Percentiles rank a stretch among this genome's conserved stretches.
Conservation (phyloP, 2,888 invertebrate species). For the Leptinotarsa tumamoca region DNA sequence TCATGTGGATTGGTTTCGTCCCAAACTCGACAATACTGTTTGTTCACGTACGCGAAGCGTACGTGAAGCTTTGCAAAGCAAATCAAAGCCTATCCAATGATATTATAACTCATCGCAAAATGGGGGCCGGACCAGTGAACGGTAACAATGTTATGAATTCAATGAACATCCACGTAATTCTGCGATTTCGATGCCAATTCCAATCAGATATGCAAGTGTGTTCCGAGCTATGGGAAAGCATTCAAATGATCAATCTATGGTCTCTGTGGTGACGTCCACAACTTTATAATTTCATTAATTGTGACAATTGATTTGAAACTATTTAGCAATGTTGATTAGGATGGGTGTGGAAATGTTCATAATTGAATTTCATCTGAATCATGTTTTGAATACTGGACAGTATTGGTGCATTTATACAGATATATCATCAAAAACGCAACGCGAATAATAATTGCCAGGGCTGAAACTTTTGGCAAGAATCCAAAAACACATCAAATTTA, state of each 20-base stretch:
- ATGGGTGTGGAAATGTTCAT: not conserved
- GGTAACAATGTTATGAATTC: not conserved
- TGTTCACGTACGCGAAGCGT: too few relatives aligned
- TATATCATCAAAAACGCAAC: too few relatives aligned
- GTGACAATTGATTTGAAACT: not conserved
- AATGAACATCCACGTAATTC: not conserved
- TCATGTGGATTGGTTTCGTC: too few relatives aligned
- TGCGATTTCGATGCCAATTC: not conserved
- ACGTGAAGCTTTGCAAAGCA: too few relatives aligned
- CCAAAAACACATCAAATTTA: too few relatives aligned
- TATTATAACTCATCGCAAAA: not conserved
- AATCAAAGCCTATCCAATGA: not conserved
- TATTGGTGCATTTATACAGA: not conserved
- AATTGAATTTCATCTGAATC: not conserved
- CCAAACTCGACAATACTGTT: too few relatives aligned
- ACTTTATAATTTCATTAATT: slow-evolving; percentile 1
- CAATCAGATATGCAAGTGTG: slow-evolving; percentile 9
- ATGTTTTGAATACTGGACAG: not conserved
- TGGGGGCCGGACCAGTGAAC: not conserved
- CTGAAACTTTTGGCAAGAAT: too few relatives aligned
- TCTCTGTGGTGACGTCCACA: not conserved
- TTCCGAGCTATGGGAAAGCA: not conserved
- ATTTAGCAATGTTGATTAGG: not conserved
- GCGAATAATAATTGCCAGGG: too few relatives aligned
- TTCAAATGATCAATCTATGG: not conserved